These are phyloP conservation scores for Molossus molossus DNA, from an alignment of 2,797 vertebrate species.

Conservation along the genomic window DNA sequence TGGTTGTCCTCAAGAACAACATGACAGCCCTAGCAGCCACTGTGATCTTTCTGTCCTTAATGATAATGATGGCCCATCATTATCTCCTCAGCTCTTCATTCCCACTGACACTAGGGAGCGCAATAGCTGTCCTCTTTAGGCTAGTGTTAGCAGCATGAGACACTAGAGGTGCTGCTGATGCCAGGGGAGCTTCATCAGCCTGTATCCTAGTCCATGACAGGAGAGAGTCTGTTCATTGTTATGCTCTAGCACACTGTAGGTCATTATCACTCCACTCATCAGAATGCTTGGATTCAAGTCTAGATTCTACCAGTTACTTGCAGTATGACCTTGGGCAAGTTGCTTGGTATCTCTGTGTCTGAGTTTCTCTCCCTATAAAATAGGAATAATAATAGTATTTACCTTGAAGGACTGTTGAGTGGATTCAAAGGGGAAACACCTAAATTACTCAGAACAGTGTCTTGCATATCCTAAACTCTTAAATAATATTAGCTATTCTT, in stretches of 20 bases:
- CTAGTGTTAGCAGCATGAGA: neutral
- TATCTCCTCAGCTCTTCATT: conserved; percentile 22
- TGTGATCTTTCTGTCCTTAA: neutral
- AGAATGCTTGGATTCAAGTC: neutral
- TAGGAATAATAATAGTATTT: too few species aligned
- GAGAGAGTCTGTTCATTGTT: neutral
- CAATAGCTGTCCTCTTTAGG: neutral
- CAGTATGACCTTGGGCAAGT: neutral
- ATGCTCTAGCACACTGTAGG: too few species aligned
- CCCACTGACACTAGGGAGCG: neutral
- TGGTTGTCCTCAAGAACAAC: neutral
- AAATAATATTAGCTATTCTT: neutral
- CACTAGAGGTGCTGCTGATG: neutral
- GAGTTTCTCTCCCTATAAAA: neutral
- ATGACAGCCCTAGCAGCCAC: neutral
- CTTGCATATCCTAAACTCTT: neutral
- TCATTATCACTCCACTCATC: neutral
- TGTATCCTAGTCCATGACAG: neutral
- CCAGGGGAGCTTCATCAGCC: neutral
- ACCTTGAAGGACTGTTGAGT: neutral
- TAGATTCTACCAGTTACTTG: neutral
- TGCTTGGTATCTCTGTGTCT: conserved; percentile 23
- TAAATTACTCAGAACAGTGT: neutral
- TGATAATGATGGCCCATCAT: neutral
- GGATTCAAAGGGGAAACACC: neutral